These are phyloP conservation scores for Sipha maydis DNA, from an alignment of 2,888 invertebrate genomes.

Conservation along the genomic window DNA sequence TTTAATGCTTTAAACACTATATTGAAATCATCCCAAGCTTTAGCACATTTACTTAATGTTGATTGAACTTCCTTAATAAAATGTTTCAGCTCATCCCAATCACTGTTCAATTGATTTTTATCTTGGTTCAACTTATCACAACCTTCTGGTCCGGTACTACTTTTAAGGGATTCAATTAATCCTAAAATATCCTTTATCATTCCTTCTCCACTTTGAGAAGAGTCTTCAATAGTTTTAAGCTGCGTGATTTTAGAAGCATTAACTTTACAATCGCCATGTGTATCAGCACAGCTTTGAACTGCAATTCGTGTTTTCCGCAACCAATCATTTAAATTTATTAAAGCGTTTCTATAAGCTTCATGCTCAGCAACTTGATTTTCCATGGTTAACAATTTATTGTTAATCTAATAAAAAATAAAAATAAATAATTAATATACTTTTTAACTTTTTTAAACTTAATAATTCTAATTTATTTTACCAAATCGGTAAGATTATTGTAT, in stretches of 20 bases:
- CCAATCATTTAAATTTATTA: slow-evolving; percentile 87
- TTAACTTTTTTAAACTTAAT: not conserved
- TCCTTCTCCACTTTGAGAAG: slow-evolving; percentile 70
- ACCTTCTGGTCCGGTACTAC: slow-evolving; percentile 84
- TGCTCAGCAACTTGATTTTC: slow-evolving; percentile 88
- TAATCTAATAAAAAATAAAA: slow-evolving; percentile 63
- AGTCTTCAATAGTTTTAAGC: slow-evolving; percentile 73
- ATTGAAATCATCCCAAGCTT: slow-evolving; percentile 84
- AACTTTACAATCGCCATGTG: slow-evolving; percentile 85
- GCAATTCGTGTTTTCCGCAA: slow-evolving; percentile 82
- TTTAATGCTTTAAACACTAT: slow-evolving; percentile 79
- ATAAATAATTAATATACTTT: not conserved
- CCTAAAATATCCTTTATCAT: slow-evolving; percentile 78
- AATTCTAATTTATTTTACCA: slow-evolving; percentile 68
- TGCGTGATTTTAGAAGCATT: slow-evolving; percentile 81
- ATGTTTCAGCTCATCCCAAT: slow-evolving; percentile 84
- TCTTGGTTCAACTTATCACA: slow-evolving; percentile 84
- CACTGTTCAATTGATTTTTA: slow-evolving; percentile 80
- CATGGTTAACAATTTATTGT: slow-evolving; percentile 67
- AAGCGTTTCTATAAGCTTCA: slow-evolving; percentile 85
- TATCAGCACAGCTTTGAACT: slow-evolving; percentile 85
- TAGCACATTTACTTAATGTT: slow-evolving; percentile 78
- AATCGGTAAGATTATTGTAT: slow-evolving; percentile 76
- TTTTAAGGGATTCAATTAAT: slow-evolving; percentile 36
- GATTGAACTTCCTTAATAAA: slow-evolving; percentile 82